Evolutionary conservation across 1,140 invertebrate genomes (phyloP).

Genomic region (Mizuhopecten yessoensis): DNA sequence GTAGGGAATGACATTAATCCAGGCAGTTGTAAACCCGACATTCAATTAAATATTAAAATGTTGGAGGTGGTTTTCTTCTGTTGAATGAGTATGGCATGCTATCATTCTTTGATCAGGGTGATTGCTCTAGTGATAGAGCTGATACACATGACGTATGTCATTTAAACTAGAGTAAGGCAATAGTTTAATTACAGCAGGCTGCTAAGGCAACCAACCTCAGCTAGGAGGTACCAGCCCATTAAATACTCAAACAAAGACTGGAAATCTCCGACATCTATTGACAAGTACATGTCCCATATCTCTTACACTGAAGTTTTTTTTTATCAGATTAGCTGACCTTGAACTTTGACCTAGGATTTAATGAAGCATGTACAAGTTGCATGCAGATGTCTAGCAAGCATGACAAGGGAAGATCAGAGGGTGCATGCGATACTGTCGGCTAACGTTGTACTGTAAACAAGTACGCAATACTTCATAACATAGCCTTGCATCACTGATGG

Average conservation of each 20-base stretch:
- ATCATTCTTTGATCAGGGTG: not conserved
- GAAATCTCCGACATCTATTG: not conserved
- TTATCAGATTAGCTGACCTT: constrained; percentile 26
- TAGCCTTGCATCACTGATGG: no score
- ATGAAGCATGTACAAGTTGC: constrained; percentile 32
- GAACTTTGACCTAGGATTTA: constrained; percentile 8
- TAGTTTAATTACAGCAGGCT: not conserved
- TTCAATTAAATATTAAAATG: not conserved
- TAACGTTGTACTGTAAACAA: no score
- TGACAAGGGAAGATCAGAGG: not conserved
- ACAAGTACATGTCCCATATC: not conserved
- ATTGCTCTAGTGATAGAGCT: not conserved
- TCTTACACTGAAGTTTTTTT: not conserved
- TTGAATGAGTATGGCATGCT: not conserved
- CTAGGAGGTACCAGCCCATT: not conserved
- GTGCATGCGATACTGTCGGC: not conserved
- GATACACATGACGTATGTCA: not conserved
- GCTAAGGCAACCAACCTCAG: not conserved
- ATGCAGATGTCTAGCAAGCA: constrained; percentile 14
- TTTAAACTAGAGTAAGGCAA: not conserved
- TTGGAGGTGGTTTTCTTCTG: not conserved
- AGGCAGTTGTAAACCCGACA: not conserved
- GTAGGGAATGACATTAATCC: not conserved
- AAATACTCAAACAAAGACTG: not conserved
- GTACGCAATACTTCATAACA: no score